A percentile compares a stretch with the other conserved stretches of the same genome.
phyloP scores from a whole-genome alignment of 2,888 invertebrate species.

The Watsonalla binaria region DNA sequence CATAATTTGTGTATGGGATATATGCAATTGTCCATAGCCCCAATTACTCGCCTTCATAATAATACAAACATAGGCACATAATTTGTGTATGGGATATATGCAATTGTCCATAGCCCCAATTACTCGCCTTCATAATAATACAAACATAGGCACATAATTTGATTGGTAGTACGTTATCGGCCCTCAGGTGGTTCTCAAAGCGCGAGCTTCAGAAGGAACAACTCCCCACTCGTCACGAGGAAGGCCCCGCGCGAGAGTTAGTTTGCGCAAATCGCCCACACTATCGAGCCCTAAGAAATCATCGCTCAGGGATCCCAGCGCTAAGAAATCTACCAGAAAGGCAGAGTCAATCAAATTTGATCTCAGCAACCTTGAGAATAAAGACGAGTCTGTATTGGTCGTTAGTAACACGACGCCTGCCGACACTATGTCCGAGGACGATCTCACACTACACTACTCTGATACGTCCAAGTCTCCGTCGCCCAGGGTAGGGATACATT shows the following conservation, averaged over 20 bases:
- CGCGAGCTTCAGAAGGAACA: constrained; percentile 1
- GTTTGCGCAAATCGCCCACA: constrained; percentile 17
- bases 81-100: too few relatives aligned
- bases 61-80: too few relatives aligned
- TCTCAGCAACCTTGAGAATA: constrained; percentile 51
- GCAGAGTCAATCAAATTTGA: constrained; percentile 67
- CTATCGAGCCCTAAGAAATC: constrained; percentile 51
- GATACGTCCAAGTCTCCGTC: constrained; percentile 37
- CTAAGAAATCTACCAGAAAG: constrained; percentile 39
- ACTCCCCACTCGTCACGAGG: constrained; percentile 14
- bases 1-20: too few relatives aligned
- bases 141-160: too few relatives aligned
- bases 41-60: too few relatives aligned
- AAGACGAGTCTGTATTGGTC: constrained; percentile 16
- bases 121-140: too few relatives aligned
- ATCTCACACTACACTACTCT: constrained; percentile 44
- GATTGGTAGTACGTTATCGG: too few relatives aligned
- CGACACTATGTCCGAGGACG: constrained; percentile 22
- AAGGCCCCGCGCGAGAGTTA: constrained; percentile 15
- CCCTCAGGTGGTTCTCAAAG: not conserved
- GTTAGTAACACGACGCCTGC: constrained; percentile 16
- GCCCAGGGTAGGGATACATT: constrained; percentile 39
- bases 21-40: too few relatives aligned
- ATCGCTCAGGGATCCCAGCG: constrained; percentile 47
- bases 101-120: too few relatives aligned